Percentiles rank a stretch among this genome's conserved stretches.
Conservation (phyloP, 2,113 vertebrate genomes). For the Cathartes aura region DNA sequence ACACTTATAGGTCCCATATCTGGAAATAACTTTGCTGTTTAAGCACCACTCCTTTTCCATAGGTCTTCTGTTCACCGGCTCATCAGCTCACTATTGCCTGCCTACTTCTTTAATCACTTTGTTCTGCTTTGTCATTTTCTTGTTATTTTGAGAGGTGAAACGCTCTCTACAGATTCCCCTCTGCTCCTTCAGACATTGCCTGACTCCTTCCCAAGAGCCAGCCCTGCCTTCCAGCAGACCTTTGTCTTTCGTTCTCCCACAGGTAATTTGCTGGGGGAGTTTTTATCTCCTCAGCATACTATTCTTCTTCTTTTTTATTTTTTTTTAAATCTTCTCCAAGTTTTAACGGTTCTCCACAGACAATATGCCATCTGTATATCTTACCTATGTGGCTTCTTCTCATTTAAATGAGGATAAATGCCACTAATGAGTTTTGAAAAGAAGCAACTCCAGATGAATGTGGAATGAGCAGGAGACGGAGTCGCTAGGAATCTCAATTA, state of each 20-base stretch:
- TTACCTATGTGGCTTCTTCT: constrained; percentile 48
- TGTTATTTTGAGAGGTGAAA: background rate
- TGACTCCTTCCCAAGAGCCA: background rate
- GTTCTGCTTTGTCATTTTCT: background rate
- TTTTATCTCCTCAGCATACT: background rate
- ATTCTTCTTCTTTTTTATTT: background rate
- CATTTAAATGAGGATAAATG: constrained; percentile 64
- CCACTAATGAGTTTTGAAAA: constrained; percentile 64
- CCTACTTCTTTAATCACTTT: background rate
- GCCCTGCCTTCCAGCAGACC: background rate
- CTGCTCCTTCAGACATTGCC: background rate
- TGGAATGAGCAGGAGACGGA: constrained; percentile 40
- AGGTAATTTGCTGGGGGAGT: background rate
- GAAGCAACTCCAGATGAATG: background rate
- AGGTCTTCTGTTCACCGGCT: background rate
- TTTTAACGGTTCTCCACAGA: constrained; percentile 43
- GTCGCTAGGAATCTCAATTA: constrained; percentile 27
- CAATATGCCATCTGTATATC: constrained; percentile 48
- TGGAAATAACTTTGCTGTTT: background rate
- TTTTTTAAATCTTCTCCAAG: background rate
- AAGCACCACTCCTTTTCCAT: background rate
- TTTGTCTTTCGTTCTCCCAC: background rate
- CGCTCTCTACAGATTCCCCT: background rate
- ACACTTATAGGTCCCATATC: background rate
- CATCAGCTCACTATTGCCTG: background rate